Evolutionary conservation across 2,888 invertebrate species (phyloP).

Genomic region (Drosophila austrosaltans): DNA sequence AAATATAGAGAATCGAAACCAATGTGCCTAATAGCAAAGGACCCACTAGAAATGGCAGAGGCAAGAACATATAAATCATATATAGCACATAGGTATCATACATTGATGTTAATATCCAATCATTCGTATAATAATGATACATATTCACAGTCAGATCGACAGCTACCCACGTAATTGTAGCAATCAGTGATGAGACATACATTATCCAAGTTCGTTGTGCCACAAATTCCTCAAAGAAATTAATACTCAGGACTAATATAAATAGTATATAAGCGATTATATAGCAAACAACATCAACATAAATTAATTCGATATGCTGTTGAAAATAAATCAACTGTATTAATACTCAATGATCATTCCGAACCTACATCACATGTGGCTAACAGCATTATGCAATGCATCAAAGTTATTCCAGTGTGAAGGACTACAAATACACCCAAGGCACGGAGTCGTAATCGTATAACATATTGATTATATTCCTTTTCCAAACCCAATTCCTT

Average conservation of each 20-base stretch:
- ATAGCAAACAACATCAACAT: conserved; percentile 36
- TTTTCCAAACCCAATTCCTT: conserved; percentile 43
- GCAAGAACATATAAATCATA: conserved; percentile 55
- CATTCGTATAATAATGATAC: conserved; percentile 33
- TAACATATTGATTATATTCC: conserved; percentile 45
- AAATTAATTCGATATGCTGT: conserved; percentile 28
- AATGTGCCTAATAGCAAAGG: conserved; percentile 33
- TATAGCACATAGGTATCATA: conserved; percentile 51
- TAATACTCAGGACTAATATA: conserved; percentile 32
- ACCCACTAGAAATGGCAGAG: conserved; percentile 34
- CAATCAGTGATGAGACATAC: conserved; percentile 33
- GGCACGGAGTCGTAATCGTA: conserved; percentile 36
- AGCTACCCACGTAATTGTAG: conserved; percentile 12
- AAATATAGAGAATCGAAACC: conserved; percentile 1
- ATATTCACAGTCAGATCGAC: conserved; percentile 23
- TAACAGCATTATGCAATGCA: conserved; percentile 39
- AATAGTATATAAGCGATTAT: neutral
- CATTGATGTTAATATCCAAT: conserved; percentile 25
- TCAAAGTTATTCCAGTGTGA: conserved; percentile 28
- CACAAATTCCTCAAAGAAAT: conserved; percentile 26
- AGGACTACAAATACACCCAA: conserved; percentile 41
- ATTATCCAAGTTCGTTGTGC: conserved; percentile 23
- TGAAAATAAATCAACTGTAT: neutral
- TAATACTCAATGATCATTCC: neutral
- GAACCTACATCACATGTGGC: conserved; percentile 33